Evolutionary conservation across 2,888 invertebrate genomes (phyloP), one percentile per base, ranked within the genome.

Genomic region (Amphimallon solstitiale): DNA sequence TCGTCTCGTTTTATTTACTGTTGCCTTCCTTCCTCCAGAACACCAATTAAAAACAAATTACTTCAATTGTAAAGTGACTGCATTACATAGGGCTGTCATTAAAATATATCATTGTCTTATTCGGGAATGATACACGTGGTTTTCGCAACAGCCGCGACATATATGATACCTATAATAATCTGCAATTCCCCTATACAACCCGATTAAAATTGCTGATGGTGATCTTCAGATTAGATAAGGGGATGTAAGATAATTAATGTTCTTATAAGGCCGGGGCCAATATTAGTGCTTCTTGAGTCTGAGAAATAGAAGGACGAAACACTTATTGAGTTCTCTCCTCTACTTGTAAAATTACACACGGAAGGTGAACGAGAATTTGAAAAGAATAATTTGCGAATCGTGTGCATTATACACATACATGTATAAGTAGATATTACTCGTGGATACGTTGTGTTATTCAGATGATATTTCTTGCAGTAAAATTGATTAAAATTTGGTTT

Each of bases 91-190:
- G 49, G 61, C 66, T 63, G 56, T 68, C 65, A 68, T 68, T 68
- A 71, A 71, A 69, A 71, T 71, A 70, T 70, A 71, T 71, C 71
- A 70, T 66, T 71, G 70, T 68, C 69, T 69, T 45, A 68, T 71
- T 68, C 65, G 65, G 43, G 38, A 37, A 60, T 38, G 66, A 46
- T 61, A 29, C 63, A 59, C 21, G 40, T 37, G 60, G 51, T 34
- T 34, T 63, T 67, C 59, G 59, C 49, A 64, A 60, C 64, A 17
- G 59, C 40, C 64, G 63, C 67, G 38, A 45, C 62, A 56, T 48
- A 67, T 65, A 65, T 67, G 71, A 70, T 71, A 69, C 71, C 70
- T 70, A 59, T 71, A 71, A 71, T 70, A 71, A 71, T 66, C 65
- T 60, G 46, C 62, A 62, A 34, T 59, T 65, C 54, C 49, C 49